These are phyloP conservation scores for Lithobates pipiens DNA, from an alignment of 2,797 vertebrate species.

Conservation along the genomic window DNA sequence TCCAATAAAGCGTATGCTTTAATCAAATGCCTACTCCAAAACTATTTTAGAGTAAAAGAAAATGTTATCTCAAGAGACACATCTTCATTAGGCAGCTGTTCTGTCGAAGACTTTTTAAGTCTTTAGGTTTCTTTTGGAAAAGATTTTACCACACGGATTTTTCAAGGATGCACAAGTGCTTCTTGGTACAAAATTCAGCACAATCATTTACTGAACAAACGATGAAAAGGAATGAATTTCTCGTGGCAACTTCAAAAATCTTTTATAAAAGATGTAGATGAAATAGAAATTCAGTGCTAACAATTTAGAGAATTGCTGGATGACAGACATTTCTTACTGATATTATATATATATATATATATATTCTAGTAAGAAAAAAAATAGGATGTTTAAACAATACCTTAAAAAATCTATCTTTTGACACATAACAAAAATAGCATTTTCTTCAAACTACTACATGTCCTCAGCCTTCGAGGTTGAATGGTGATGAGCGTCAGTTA, in stretches of 20 bases:
- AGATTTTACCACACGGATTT: background rate
- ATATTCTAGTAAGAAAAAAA: too few relatives aligned
- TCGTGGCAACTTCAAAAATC: background rate
- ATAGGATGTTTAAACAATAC: too few relatives aligned
- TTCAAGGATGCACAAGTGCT: slow-evolving; percentile 17
- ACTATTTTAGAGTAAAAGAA: background rate
- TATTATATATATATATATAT: too few relatives aligned
- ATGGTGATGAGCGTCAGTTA: too few relatives aligned
- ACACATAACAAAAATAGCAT: too few relatives aligned
- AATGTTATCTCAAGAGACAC: slow-evolving; percentile 5
- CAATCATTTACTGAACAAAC: slow-evolving; percentile 21
- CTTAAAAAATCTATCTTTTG: too few relatives aligned
- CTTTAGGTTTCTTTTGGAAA: slow-evolving; percentile 1
- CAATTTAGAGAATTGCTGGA: slow-evolving; percentile 11
- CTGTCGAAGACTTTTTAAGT: slow-evolving; percentile 28
- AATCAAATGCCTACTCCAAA: slow-evolving; percentile 15
- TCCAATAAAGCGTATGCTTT: slow-evolving; percentile 7
- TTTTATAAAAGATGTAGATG: slow-evolving; percentile 22
- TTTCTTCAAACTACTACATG: too few relatives aligned
- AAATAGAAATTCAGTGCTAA: slow-evolving; percentile 13
- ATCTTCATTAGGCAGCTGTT: slow-evolving; percentile 22
- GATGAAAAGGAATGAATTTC: slow-evolving; percentile 27
- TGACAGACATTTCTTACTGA: background rate
- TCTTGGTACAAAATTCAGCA: slow-evolving; percentile 24
- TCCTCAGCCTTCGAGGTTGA: too few relatives aligned